phyloP scores from a whole-genome alignment of 2,888 invertebrate species.

The Spisula subtruncata region DNA sequence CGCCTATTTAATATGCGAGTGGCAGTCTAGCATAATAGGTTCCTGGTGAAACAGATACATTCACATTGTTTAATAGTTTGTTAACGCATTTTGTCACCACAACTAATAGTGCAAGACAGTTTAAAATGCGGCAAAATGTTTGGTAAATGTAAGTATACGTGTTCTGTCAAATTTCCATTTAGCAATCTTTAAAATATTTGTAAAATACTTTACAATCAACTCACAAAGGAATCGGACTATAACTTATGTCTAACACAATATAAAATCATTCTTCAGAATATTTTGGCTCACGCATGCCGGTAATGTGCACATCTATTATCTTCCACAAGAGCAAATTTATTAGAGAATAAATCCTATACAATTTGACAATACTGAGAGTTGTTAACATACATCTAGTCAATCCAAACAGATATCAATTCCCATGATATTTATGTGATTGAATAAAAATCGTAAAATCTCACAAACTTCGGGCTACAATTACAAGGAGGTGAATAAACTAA shows the following conservation, averaged over 20 bases:
- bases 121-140: not conserved
- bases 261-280: not conserved
- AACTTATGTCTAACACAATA: not conserved
- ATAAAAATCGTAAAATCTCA: conserved; percentile 14
- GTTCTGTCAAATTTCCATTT: not conserved
- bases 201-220: not conserved
- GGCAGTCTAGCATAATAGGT: no score
- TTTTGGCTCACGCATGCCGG: not conserved
- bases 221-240: not conserved
- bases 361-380: not conserved
- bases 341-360: not conserved
- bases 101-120: not conserved
- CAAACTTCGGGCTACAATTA: conserved; percentile 19
- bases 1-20: no score
- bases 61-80: no score
- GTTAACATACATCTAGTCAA: not conserved
- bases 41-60: no score
- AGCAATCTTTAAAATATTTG: not conserved
- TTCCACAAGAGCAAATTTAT: not conserved
- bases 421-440: conserved; percentile 1
- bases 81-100: not conserved
- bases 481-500: not conserved
- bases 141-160: not conserved
- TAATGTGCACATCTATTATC: not conserved
- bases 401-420: no score